Percentiles rank a stretch among this genome's conserved stretches.
phyloP scores from a whole-genome alignment of 2,888 invertebrate species.

The Pedicia rivosa region DNA sequence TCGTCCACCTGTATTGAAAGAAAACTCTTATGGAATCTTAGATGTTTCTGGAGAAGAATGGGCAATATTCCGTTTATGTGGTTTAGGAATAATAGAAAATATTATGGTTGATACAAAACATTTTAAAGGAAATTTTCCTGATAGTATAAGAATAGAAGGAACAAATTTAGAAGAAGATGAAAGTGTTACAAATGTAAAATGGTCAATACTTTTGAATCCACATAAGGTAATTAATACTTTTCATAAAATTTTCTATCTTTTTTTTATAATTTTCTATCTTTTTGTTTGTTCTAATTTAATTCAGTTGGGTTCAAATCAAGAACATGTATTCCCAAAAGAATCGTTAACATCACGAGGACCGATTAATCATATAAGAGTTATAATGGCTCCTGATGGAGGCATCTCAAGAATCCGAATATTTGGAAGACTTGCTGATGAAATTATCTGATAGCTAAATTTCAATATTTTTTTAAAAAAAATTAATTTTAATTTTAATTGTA shows the following conservation, averaged over 20 bases:
- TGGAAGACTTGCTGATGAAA: too few species aligned
- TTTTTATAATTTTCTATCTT: too few species aligned
- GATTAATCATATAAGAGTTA: conserved; percentile 38
- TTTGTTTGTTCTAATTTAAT: too few species aligned
- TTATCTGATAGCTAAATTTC: too few species aligned
- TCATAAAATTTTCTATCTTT: too few species aligned
- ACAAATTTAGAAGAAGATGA: conserved; percentile 19
- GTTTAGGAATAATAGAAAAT: conserved; percentile 32
- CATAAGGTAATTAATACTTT: too few species aligned
- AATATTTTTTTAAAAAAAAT: too few species aligned
- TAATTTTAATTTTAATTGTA: too few species aligned
- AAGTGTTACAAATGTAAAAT: conserved; percentile 5
- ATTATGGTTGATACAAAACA: conserved; percentile 43
- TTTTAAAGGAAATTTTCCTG: conserved; percentile 49
- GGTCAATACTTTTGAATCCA: conserved; percentile 5
- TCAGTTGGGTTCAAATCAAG: conserved; percentile 29
- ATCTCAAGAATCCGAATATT: conserved; percentile 40
- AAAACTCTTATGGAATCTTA: conserved; percentile 37
- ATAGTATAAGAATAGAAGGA: conserved; percentile 40
- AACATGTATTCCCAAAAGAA: conserved; percentile 31
- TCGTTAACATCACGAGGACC: conserved; percentile 23
- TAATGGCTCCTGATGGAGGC: conserved; percentile 46
- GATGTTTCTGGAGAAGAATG: conserved; percentile 43
- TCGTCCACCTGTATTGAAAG: conserved; percentile 38
- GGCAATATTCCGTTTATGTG: conserved; percentile 42